Conservation (phyloP, 2,113 vertebrate species). For the Theristicus caerulescens region DNA sequence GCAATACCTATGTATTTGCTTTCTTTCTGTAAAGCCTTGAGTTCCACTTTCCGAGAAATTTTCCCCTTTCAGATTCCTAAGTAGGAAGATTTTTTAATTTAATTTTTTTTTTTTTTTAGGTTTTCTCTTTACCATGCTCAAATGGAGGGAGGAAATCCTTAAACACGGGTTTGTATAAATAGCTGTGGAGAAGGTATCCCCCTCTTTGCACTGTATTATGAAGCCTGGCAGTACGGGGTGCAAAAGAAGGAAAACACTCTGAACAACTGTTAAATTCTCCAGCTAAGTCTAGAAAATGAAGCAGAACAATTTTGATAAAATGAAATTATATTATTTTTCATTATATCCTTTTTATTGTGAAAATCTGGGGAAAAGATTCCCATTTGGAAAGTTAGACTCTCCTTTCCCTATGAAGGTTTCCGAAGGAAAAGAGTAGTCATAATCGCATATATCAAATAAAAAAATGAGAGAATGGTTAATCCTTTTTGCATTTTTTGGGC, state of each 20-base stretch:
- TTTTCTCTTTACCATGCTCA: not conserved
- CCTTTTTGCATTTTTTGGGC: slow-evolving; percentile 31
- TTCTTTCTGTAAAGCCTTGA: slow-evolving; percentile 26
- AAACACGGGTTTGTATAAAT: not conserved
- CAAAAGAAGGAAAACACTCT: slow-evolving; percentile 31
- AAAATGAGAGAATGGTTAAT: slow-evolving; percentile 18
- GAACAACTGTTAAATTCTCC: slow-evolving; percentile 38
- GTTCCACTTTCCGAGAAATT: not conserved
- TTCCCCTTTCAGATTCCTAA: not conserved
- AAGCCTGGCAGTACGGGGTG: not conserved
- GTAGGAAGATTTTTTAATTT: not conserved
- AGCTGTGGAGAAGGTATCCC: not conserved
- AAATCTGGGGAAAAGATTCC: slow-evolving; percentile 29
- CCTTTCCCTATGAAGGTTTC: slow-evolving; percentile 53
- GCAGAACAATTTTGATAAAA: slow-evolving; percentile 41
- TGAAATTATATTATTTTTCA: not conserved
- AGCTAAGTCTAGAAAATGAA: slow-evolving; percentile 36
- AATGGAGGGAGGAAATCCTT: not conserved
- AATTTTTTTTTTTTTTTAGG: not conserved
- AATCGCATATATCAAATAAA: slow-evolving; percentile 48
- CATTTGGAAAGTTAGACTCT: slow-evolving; percentile 51
- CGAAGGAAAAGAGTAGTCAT: slow-evolving; percentile 37
- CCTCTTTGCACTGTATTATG: not conserved
- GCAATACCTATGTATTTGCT: slow-evolving; percentile 56
- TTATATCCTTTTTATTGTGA: slow-evolving; percentile 6